Percentiles rank a stretch among this genome's conserved stretches.
Evolutionary conservation across 2,797 vertebrate species (phyloP).

Genomic region (Platalea minor): DNA sequence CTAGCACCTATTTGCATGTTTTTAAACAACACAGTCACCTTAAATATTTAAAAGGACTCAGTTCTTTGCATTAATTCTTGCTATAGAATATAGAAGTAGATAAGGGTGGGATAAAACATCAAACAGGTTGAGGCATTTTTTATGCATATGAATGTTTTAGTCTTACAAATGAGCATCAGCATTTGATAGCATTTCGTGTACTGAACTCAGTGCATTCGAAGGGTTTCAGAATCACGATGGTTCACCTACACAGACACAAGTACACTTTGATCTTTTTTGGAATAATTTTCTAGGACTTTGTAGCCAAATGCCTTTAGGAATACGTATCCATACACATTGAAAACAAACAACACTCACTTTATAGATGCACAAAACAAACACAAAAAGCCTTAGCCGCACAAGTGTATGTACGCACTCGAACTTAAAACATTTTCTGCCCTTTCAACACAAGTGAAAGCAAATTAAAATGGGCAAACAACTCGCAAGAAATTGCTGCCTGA

Average conservation of each 20-base stretch:
- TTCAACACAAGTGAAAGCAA: conserved; percentile 55
- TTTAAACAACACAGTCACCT: background rate
- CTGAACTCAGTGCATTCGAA: background rate
- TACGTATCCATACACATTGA: conserved; percentile 28
- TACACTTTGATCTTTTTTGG: background rate
- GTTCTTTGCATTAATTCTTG: background rate
- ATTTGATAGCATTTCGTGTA: background rate
- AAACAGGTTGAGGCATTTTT: background rate
- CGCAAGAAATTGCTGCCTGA: conserved; percentile 52
- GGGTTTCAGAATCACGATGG: conserved; percentile 7
- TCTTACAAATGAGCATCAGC: background rate
- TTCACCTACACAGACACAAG: background rate
- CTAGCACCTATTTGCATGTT: background rate
- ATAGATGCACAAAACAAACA: conserved; percentile 47
- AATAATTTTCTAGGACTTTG: background rate
- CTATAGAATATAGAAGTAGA: background rate
- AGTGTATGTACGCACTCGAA: background rate
- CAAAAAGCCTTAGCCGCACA: conserved; percentile 37
- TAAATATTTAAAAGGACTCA: background rate
- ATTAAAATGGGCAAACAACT: conserved; percentile 56
- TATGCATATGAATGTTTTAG: background rate
- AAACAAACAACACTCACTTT: conserved; percentile 59
- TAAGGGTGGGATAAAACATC: background rate
- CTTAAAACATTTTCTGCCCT: conserved; percentile 24
- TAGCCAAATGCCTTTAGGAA: conserved; percentile 36